Conservation (phyloP, 2,888 invertebrate genomes). For the Nephrotoma flavescens region DNA sequence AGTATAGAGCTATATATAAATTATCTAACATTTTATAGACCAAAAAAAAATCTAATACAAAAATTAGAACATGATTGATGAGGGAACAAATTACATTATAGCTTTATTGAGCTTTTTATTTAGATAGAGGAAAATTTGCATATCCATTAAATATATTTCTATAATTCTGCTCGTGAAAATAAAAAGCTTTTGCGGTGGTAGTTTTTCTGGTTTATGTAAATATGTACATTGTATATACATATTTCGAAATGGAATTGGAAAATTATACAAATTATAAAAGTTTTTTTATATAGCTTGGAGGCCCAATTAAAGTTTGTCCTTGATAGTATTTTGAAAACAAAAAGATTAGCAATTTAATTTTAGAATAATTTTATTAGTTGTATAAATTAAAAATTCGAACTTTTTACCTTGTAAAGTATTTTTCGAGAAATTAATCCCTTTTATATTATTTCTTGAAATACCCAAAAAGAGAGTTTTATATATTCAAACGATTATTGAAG, state of each 20-base stretch:
- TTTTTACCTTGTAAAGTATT: too few relatives aligned
- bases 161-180: not conserved
- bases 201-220: not conserved
- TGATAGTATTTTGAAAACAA: too few relatives aligned
- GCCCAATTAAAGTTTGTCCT: too few relatives aligned
- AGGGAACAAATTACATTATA: not conserved
- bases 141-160: not conserved
- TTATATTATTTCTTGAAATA: too few relatives aligned
- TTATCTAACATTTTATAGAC: not conserved
- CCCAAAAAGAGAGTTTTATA: too few relatives aligned
- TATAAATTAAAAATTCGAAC: too few relatives aligned
- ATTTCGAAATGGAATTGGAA: not conserved
- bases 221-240: not conserved
- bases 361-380: too few relatives aligned
- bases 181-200: not conserved
- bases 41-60: not conserved
- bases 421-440: too few relatives aligned
- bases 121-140: not conserved
- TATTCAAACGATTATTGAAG: too few relatives aligned
- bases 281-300: too few relatives aligned
- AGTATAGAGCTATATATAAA: not conserved
- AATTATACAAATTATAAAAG: not conserved
- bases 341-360: too few relatives aligned
- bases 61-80: not conserved
- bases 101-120: not conserved